A percentile compares a stretch with the other conserved stretches of the same genome.
These are phyloP conservation scores for Drosophila grimshawi DNA, from an alignment of 1,140 invertebrate species.

Conservation along the genomic window DNA sequence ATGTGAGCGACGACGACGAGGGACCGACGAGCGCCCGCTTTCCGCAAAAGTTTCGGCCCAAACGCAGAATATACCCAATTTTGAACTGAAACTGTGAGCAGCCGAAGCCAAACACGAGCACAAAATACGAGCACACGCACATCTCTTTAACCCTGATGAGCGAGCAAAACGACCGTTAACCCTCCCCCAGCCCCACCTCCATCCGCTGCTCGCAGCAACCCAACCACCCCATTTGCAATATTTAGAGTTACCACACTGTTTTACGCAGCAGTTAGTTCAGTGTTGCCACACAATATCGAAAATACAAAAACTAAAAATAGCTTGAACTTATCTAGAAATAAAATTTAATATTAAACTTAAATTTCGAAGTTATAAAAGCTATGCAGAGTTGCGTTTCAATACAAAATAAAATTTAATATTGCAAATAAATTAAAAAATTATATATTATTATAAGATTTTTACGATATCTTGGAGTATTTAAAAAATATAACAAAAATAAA, in stretches of 20 bases:
- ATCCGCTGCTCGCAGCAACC: neutral
- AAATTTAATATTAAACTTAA: no score
- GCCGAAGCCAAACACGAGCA: conserved; percentile 40
- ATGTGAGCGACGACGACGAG: conserved; percentile 20
- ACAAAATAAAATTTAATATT: no score
- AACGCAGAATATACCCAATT: conserved; percentile 64
- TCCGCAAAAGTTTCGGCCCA: conserved; percentile 59
- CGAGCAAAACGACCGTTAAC: neutral
- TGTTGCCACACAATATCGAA: neutral
- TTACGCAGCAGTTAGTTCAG: no score
- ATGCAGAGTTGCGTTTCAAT: no score
- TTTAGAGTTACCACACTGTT: conserved; percentile 6
- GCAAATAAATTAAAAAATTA: no score
- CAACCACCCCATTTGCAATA: conserved; percentile 18
- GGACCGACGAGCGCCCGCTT: conserved; percentile 23
- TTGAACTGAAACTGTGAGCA: conserved; percentile 41
- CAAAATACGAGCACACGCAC: conserved; percentile 47
- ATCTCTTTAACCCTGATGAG: neutral
- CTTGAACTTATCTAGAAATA: no score
- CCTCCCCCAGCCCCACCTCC: neutral
- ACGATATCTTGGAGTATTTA: no score
- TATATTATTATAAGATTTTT: no score
- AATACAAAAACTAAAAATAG: neutral
- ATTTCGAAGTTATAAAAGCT: no score
- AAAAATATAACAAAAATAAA: no score